A percentile compares a stretch with the other conserved stretches of the same genome.
Evolutionary conservation across 2,113 vertebrate species (phyloP).

Genomic region (Eublepharis macularius): DNA sequence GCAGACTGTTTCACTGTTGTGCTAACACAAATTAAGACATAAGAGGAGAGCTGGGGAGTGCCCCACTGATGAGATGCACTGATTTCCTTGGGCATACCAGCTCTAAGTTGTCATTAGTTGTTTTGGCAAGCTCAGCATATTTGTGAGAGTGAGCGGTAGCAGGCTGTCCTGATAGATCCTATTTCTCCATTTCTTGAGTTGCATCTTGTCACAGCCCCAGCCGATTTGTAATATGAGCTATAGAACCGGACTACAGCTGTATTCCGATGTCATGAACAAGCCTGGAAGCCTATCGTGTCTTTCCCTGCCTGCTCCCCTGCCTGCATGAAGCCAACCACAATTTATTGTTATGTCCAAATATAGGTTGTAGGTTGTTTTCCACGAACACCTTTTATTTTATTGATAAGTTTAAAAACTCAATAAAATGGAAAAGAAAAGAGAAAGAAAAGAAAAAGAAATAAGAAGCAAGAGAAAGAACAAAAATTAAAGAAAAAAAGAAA

Average conservation of each 20-base stretch:
- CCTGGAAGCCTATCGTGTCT: too few species aligned
- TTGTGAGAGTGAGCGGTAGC: constrained; percentile 55
- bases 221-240: constrained; percentile 59
- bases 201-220: constrained; percentile 57
- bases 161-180: constrained; percentile 59
- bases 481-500: too few species aligned
- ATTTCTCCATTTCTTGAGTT: constrained; percentile 38
- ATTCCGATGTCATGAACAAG: too few species aligned
- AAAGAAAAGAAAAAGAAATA: too few species aligned
- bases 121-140: constrained; percentile 49
- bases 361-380: too few species aligned
- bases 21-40: background rate
- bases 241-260: constrained; percentile 26
- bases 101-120: constrained; percentile 23
- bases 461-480: too few species aligned
- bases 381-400: too few species aligned
- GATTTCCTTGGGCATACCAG: constrained; percentile 22
- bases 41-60: background rate
- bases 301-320: constrained; percentile 1
- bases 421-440: too few species aligned
- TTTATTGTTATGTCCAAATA: too few species aligned
- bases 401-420: too few species aligned
- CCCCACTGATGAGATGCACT: background rate
- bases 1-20: background rate
- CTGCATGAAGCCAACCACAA: too few species aligned